Conservation (phyloP, 2,113 vertebrate species). For the Eudorcas thomsonii region DNA sequence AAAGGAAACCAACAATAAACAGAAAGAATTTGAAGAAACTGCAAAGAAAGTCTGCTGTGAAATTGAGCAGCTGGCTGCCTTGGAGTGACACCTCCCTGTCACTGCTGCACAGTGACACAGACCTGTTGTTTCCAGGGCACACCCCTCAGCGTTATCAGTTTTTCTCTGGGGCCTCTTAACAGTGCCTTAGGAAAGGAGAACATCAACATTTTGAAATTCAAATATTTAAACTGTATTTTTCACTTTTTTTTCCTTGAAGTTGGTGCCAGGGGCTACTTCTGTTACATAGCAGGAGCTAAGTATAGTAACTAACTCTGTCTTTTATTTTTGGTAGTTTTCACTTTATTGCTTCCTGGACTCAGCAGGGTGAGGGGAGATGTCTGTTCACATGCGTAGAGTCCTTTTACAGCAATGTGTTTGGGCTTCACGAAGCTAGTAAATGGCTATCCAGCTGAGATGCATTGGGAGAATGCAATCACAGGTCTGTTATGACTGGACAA, state of each 20-base stretch:
- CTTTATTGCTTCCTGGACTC: neutral
- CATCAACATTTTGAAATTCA: neutral
- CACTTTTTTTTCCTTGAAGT: neutral
- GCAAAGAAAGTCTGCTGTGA: slow-evolving; percentile 74
- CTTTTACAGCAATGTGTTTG: fast-evolving
- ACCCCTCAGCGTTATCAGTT: fast-evolving
- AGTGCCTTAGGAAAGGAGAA: neutral
- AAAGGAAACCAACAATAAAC: slow-evolving; percentile 79
- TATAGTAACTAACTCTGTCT: neutral
- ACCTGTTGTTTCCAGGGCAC: fast-evolving
- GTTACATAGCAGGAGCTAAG: neutral
- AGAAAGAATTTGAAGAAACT: slow-evolving; percentile 81
- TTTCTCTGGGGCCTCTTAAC: neutral
- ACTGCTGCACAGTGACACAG: fast-evolving
- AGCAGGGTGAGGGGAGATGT: too few relatives aligned
- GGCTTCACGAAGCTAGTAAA: neutral
- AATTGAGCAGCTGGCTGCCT: slow-evolving; percentile 78
- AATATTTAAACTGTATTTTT: neutral
- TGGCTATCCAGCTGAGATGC: neutral
- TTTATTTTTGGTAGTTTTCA: neutral
- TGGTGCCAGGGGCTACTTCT: neutral
- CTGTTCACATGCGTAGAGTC: neutral
- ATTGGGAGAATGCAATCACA: fast-evolving
- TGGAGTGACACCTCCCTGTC: neutral
- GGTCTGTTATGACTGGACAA: neutral